A percentile compares a stretch with the other conserved stretches of the same genome.
Evolutionary conservation across 2,797 vertebrate species (phyloP).

Genomic region (Aselliscus stoliczkanus): DNA sequence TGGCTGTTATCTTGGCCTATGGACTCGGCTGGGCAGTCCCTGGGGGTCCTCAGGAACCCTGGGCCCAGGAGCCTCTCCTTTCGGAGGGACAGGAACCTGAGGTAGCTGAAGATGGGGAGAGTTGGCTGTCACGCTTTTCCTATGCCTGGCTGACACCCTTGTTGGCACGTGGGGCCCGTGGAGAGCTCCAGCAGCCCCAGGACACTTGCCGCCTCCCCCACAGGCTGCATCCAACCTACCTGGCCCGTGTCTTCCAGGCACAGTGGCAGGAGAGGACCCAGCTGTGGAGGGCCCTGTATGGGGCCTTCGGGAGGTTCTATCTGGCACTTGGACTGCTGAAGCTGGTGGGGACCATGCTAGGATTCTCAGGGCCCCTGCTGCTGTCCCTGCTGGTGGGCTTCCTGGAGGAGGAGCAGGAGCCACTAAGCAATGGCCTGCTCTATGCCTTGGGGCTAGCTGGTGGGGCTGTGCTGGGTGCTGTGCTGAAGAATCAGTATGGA

Average conservation of each 20-base stretch:
- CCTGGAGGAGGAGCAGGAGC: conserved; percentile 88
- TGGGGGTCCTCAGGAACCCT: conserved; percentile 68
- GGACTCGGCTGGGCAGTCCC: conserved; percentile 84
- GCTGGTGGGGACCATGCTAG: conserved; percentile 83
- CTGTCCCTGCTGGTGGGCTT: conserved; percentile 91
- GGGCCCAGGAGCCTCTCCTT: conserved; percentile 81
- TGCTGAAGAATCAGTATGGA: conserved; percentile 89
- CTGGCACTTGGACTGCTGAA: conserved; percentile 90
- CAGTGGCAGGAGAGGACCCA: conserved; percentile 84
- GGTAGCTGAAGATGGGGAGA: conserved; percentile 91
- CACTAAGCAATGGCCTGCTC: conserved; percentile 86
- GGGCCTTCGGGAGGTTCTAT: conserved; percentile 87
- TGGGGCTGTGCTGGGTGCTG: conserved; percentile 84
- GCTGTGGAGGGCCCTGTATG: conserved; percentile 86
- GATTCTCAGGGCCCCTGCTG: conserved; percentile 91
- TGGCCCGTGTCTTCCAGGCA: conserved; percentile 83
- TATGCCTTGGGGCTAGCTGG: conserved; percentile 90
- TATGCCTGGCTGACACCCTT: conserved; percentile 94
- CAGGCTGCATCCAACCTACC: conserved; percentile 82
- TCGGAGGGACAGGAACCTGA: conserved; percentile 72
- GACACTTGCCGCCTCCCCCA: conserved; percentile 89
- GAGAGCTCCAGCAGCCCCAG: conserved; percentile 83
- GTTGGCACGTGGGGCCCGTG: conserved; percentile 84
- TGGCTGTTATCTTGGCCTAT: conserved; percentile 85
- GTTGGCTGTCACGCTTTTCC: conserved; percentile 91